Conservation (phyloP, 2,797 vertebrate genomes). For the Leptatherina wallacei region DNA sequence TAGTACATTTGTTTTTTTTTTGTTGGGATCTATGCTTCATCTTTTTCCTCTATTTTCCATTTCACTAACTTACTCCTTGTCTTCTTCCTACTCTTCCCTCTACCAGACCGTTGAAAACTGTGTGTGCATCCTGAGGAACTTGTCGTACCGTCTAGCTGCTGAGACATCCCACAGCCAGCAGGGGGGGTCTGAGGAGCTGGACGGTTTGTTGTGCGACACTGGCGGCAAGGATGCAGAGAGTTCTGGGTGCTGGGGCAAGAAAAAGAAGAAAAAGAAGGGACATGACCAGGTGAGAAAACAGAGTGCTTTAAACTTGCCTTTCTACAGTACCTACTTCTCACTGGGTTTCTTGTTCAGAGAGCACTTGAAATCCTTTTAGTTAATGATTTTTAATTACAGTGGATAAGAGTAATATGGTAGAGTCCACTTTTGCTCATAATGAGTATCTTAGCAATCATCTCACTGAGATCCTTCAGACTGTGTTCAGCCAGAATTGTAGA, state of each 20-base stretch:
- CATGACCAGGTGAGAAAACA: slow-evolving; percentile 92
- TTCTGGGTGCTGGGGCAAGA: slow-evolving; percentile 98
- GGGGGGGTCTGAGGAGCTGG: slow-evolving; percentile 96
- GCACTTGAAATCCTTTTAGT: neutral
- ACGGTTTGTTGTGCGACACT: slow-evolving; percentile 95
- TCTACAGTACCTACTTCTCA: neutral
- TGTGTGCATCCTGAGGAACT: slow-evolving; percentile 99
- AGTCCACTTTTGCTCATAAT: neutral
- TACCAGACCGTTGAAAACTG: slow-evolving; percentile 97
- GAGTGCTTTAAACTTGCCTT: neutral
- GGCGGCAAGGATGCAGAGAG: slow-evolving; percentile 93
- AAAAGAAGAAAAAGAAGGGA: slow-evolving; percentile 99
- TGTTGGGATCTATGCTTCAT: slow-evolving; percentile 18
- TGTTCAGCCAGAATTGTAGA: neutral
- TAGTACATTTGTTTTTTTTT: neutral
- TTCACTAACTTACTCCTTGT: neutral
- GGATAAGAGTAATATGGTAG: neutral
- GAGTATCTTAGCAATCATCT: neutral
- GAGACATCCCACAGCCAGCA: slow-evolving; percentile 99
- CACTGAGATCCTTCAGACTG: slow-evolving; percentile 3
- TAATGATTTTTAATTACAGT: neutral
- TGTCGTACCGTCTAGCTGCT: slow-evolving; percentile 97
- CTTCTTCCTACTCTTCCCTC: slow-evolving; percentile 1
- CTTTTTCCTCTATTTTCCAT: slow-evolving; percentile 14
- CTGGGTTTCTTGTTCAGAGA: neutral